Evolutionary conservation across 92 coral and sea anemone genomes (phyloP), one percentile per base, ranked within the genome.

Genomic region (Diadumene lineata): DNA sequence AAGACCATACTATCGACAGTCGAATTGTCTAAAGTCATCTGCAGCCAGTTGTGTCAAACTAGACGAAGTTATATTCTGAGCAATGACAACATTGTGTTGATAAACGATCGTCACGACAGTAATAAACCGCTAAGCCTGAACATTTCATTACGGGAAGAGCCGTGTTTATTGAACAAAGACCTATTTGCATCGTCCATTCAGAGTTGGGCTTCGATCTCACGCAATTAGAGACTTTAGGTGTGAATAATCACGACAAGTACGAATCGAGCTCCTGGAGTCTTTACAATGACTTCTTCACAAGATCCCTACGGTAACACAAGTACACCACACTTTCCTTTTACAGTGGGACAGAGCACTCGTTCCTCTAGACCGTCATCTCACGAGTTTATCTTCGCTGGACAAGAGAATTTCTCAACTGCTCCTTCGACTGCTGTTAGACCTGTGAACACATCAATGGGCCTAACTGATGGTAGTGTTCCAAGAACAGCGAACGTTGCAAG

Each of bases 331-430:
- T 87, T 81, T 81, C 81, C 92, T 53, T 87, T 79, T 78, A 64
- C 90, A 34, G 65, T 87, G 77, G 87, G 90, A 70, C 97, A 91
- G 74, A 75, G 75, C 69, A 75, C 87, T 62, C 90, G 97, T 32
- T 84, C 97, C 60, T 76, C 96, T 31, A 92, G 97, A 63, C 82
- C 92, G 48, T 87, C 97, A 43, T 69, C 92, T 61, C 97, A 91
- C 66, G 97, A 91, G 57, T 88, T 75, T 76, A 69, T 91, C 73
- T 91, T 74, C 57, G 79, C 97, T 31, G 97, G 97, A 9, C 88
- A 86, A 34, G 97, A 91, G 31, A 78, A 56, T 32, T 91, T 62
- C 66, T 51, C 92, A 50, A 78, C 73, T 50, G 86, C 85, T 27
- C 81, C 86, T 69, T 56, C 75, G 68, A 50, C 97, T 69, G 85